These are phyloP conservation scores for Marmota flaviventris DNA, from an alignment of 2,113 vertebrate species.

Conservation along the genomic window DNA sequence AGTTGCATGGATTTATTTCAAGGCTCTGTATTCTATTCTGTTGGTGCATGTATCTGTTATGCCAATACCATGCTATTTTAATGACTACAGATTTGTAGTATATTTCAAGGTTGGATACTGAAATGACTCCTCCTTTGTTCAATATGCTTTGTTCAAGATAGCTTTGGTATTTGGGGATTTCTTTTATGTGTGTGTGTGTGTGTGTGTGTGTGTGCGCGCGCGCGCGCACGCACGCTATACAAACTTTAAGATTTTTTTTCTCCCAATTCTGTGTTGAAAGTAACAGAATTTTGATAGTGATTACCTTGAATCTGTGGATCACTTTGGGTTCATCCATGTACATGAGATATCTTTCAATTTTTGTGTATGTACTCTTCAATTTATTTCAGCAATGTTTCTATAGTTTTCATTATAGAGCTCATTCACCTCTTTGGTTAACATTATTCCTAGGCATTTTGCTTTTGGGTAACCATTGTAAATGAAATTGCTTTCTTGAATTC, in stretches of 20 bases:
- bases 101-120: neutral
- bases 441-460: neutral
- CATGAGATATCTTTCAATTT: neutral
- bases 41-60: neutral
- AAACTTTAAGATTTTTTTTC: neutral
- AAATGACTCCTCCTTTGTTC: neutral
- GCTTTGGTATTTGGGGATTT: neutral
- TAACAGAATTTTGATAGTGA: neutral
- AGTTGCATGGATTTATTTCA: neutral
- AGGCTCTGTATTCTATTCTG: neutral
- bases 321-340: neutral
- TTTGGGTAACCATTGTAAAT: neutral
- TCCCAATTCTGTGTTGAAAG: too few relatives aligned
- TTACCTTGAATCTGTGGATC: neutral
- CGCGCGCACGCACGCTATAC: neutral
- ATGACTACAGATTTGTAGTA: neutral
- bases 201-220: too few relatives aligned
- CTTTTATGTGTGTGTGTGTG: neutral
- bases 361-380: neutral
- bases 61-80: neutral
- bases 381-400: neutral
- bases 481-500: neutral
- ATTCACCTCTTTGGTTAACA: neutral
- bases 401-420: neutral
- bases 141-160: neutral